Evolutionary conservation across 37 sponge, comb jelly and placozoan genomes (phyloP), one percentile per base, ranked within the genome.

Genomic region (Beroe forskalii): DNA sequence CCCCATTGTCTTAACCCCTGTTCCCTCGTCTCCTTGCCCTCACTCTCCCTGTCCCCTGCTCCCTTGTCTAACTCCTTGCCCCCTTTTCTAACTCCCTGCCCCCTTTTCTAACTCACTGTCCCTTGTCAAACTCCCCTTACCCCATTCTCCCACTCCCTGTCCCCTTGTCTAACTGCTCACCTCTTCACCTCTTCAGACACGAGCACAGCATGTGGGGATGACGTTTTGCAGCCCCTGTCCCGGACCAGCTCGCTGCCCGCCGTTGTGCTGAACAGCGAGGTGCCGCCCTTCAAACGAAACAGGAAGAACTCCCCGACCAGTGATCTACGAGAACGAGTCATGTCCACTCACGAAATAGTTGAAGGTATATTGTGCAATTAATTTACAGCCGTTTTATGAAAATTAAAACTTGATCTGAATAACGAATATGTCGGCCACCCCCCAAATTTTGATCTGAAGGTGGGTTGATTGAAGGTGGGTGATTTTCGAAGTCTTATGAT

Each of bases 301-400:
- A 69, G 72, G 32, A 69, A 69, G 32, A 27, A 69, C 38, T 69
- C 72, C 38, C 72, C 72, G 9, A 19, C 72, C 12, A 19, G 37
- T 32, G 33, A 69, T 32, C 33, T 32, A 2, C 2, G 72, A 37
- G 72, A 35, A 33, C 72, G 72, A 2, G 72, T 69, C 38, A 69
- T 69, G 72, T 69, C 72, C 14, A 69, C 72, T 69, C 72, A 69
- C 39, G 72, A 69, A 32, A 69, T 69, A 69, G 72, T 69, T 1
- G 72, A 69, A 32, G 72, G 72, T 69, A 36, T 4, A 30, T 63
- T 9, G 60, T n/a, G n/a, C n/a, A n/a, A n/a, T n/a, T n/a, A n/a
- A n/a, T n/a, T n/a, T n/a, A n/a, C n/a, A n/a, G n/a, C n/a, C n/a
- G n/a, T n/a, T n/a, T n/a, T n/a, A n/a, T n/a, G n/a, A n/a, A n/a